Evolutionary conservation across 2,113 vertebrate species (phyloP), one percentile per base, ranked within the genome.

Genomic region (Notothenia coriiceps): DNA sequence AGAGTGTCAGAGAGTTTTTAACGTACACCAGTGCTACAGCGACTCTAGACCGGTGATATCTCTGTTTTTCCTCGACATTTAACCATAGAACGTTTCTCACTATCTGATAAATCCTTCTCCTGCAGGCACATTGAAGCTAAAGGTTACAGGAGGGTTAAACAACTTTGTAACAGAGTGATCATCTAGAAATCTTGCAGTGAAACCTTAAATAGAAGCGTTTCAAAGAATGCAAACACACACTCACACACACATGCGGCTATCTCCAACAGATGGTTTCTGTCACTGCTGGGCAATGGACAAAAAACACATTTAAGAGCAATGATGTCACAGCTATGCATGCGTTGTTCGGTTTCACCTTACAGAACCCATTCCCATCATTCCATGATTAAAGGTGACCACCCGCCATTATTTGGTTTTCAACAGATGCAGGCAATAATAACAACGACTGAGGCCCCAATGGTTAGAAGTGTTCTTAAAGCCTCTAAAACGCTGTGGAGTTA

Each of bases 311-410:
- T 84, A 92, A 89, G 87, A 89, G 88, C 88, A 70, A 80, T 93
- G 91, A 93, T 91, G 89, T 93, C 93, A 92, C 87, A 56, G 74
- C 77, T 74, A 6, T 56, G 82, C 71, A 70, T 79, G 77, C 35
- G 54, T 79, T 47, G 65, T 51, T 70, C 25, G 76, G 92, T 92
- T 90, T 93, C 87, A 82, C 83, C 86, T 94, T 92, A 92, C 91
- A 85, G 75, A 86, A 80, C 88, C 89, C 86, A 90, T 88, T 93
- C 91, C 89, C 91, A 61, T 92, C 92, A 90, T 92, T 88, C 89
- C 86, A 70, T 84, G 88, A 94, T 94, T 92, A 94, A 93, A 93
- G 92, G 82, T 94, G 94, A 93, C 93, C 93, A 94, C 91, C 93
- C 86, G 80, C 91, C 84, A 88, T 91, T 94, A 90, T 94, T 94